phyloP scores from a whole-genome alignment of 2,888 invertebrate species.

The Linhomoeus sp. region DNA sequence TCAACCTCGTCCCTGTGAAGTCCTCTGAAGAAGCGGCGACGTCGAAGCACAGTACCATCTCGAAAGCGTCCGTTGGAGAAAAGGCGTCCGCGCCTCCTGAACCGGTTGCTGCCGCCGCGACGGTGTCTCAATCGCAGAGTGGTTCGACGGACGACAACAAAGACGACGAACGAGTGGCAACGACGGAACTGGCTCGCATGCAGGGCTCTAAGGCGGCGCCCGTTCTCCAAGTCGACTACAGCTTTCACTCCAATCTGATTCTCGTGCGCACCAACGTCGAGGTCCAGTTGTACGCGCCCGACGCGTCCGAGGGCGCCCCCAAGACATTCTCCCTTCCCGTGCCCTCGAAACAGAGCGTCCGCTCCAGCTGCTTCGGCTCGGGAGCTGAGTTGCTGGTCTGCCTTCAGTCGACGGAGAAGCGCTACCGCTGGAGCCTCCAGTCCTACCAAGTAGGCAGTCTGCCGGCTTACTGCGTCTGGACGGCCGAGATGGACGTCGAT shows the following conservation, averaged over 20 bases:
- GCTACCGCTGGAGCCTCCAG: constrained; percentile 5
- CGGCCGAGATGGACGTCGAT: constrained; percentile 5
- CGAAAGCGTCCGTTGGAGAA: too few relatives aligned
- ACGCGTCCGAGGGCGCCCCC: background rate
- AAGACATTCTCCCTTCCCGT: background rate
- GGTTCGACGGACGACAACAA: too few relatives aligned
- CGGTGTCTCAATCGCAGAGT: too few relatives aligned
- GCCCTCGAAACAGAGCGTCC: background rate
- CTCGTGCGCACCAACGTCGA: background rate
- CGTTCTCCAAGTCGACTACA: background rate
- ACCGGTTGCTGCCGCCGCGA: too few relatives aligned
- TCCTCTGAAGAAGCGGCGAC: too few relatives aligned
- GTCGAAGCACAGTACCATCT: too few relatives aligned
- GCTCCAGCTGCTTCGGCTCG: background rate
- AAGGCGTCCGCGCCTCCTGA: too few relatives aligned
- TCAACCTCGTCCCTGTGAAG: background rate
- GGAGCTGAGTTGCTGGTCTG: constrained; percentile 1
- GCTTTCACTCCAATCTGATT: background rate
- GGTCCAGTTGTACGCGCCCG: background rate
- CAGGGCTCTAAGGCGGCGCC: background rate
- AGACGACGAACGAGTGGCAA: too few relatives aligned
- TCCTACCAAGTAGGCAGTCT: too few relatives aligned
- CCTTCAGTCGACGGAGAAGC: constrained; percentile 3
- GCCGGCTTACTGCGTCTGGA: background rate
- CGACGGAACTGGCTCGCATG: too few relatives aligned